Base-by-base conservation (phyloP, 2,113 vertebrate genomes). In the Boleophthalmus pectinirostris region DNA sequence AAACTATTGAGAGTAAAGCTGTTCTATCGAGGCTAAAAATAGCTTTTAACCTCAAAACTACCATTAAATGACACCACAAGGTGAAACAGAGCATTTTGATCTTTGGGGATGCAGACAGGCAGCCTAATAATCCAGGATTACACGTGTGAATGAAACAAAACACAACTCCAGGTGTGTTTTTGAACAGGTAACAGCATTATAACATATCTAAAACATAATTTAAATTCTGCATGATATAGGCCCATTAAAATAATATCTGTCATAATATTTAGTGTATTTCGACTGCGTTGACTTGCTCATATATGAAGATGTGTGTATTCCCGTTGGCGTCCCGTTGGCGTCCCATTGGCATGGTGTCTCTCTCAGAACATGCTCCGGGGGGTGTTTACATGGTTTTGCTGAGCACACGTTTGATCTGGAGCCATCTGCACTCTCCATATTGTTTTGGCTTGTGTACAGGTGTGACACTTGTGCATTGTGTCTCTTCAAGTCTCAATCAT, bases 361-460 rank as follows among this genome's bases (percentile, higher is more conserved):
- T 43, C 35, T 29, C 29, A 61, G 43, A 54, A 74, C 47, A 21
- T 65, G 77, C 79, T 83, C 57, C 13, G 10, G n/a, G 71, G 47
- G 70, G 21, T 64, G 67, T 79, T 84, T 88, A 43, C 86, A 79
- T 67, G 75, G 64, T 75, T 72, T 66, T 68, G 68, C 71, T 53
- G 54, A 65, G 69, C 69, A 43, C 69, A 75, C 74, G 78, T 90
- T 88, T 87, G 85, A 91, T 88, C 85, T 88, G 58, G 68, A 68
- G 69, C 69, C 78, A 73, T 89, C 66, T 79, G 75, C 78, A 43
- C 58, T 75, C 74, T 80, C 69, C 11, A 53, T 78, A 78, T 80
- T 64, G 33, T 87, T 85, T 70, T 67, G 74, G 58, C 61, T 85
- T 72, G 78, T 84, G 61, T 58, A 77, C 84, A 83, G 87, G 74